These are phyloP conservation scores for Stegophylla sp. DNA, from an alignment of 2,888 invertebrate genomes.

Conservation along the genomic window DNA sequence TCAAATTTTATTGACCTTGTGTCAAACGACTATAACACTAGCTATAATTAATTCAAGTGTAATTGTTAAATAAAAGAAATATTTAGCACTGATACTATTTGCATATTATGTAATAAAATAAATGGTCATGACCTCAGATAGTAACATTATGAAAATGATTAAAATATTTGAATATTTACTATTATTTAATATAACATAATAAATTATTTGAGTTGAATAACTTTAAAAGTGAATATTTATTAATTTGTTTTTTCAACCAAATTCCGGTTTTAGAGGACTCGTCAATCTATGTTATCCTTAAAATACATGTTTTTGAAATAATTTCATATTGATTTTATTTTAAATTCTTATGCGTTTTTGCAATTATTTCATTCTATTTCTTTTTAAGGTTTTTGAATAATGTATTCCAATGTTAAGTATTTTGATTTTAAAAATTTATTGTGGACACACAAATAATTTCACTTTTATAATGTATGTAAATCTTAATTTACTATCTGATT, in stretches of 20 bases:
- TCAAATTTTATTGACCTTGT: neutral
- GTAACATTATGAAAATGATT: neutral
- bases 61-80: no score
- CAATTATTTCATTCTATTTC: no score
- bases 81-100: no score
- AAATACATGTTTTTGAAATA: neutral
- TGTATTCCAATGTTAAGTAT: neutral
- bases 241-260: neutral
- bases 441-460: neutral
- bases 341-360: neutral
- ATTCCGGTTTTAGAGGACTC: neutral
- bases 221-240: neutral
- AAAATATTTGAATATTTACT: no score
- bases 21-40: neutral
- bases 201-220: neutral
- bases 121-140: neutral
- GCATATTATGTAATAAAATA: neutral
- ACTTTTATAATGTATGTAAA: conserved; percentile 7
- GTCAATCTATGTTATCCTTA: no score
- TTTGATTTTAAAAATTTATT: neutral
- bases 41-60: no score
- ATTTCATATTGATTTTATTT: neutral
- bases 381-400: no score
- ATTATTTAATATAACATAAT: neutral
- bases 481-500: neutral